Percentiles rank a stretch among this genome's conserved stretches.
These are phyloP conservation scores for Athetis lepigone DNA, from an alignment of 2,888 invertebrate genomes.

Conservation along the genomic window DNA sequence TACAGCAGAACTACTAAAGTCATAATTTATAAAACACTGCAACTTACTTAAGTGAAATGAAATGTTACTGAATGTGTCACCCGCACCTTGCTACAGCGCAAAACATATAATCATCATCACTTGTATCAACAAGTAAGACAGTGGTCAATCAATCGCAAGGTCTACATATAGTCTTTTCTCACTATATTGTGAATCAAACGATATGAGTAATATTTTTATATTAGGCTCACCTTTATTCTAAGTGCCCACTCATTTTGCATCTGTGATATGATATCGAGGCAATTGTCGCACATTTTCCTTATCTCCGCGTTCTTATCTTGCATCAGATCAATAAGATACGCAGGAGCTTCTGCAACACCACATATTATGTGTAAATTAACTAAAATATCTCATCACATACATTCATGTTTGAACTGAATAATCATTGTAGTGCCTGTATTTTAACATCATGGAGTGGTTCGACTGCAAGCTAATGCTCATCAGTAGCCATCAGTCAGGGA, in stretches of 20 bases:
- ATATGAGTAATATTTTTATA: not conserved
- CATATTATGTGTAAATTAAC: constrained; percentile 1
- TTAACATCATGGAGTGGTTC: too few species aligned
- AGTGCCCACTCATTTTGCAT: constrained; percentile 98
- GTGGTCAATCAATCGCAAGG: not conserved
- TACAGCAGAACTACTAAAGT: too few species aligned
- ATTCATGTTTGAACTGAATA: too few species aligned
- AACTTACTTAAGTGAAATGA: too few species aligned
- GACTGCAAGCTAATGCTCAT: too few species aligned
- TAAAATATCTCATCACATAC: not conserved
- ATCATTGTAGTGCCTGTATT: too few species aligned
- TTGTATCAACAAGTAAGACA: not conserved
- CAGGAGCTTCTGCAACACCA: constrained; percentile 94
- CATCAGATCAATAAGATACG: constrained; percentile 98
- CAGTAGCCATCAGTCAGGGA: too few species aligned
- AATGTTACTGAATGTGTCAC: too few species aligned
- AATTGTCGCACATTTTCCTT: constrained; percentile 98
- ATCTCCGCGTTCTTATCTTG: constrained; percentile 99
- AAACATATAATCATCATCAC: not conserved
- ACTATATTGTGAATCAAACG: too few species aligned
- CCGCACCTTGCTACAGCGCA: too few species aligned
- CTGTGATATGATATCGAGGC: constrained; percentile 98
- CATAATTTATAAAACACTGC: too few species aligned
- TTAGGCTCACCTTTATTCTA: constrained; percentile 93
- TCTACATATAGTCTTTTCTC: too few species aligned